phyloP scores from a whole-genome alignment of 2,888 invertebrate genomes.

The Sepioteuthis lessoniana region DNA sequence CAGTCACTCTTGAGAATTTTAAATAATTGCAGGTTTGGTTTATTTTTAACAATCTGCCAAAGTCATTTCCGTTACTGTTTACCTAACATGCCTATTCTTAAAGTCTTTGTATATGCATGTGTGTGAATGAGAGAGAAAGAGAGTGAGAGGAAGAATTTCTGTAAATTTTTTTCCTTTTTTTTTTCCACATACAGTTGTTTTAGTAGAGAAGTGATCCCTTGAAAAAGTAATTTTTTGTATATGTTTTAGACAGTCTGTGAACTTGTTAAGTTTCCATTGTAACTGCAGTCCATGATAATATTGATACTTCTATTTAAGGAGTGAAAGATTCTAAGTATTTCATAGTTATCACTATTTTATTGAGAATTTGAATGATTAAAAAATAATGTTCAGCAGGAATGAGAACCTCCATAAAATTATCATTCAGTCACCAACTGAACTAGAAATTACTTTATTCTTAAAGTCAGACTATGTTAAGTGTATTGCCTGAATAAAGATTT shows the following conservation, averaged over 20 bases:
- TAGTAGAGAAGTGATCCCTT: neutral
- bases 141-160: neutral
- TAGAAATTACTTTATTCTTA: too few relatives aligned
- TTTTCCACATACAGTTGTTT: neutral
- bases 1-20: neutral
- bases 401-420: too few relatives aligned
- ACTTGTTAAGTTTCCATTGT: neutral
- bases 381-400: too few relatives aligned
- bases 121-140: neutral
- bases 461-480: too few relatives aligned
- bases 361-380: too few relatives aligned
- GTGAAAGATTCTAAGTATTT: too few relatives aligned
- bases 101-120: neutral
- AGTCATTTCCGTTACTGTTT: neutral
- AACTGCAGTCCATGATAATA: too few relatives aligned
- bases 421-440: too few relatives aligned
- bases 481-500: too few relatives aligned
- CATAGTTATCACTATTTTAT: too few relatives aligned
- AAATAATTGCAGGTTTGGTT: neutral
- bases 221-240: neutral
- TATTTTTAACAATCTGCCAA: neutral
- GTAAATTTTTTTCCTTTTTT: too few relatives aligned
- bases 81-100: neutral
- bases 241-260: neutral
- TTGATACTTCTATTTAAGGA: too few relatives aligned